These are phyloP conservation scores for Panagrolaimus sp. DNA, from an alignment of 1,140 invertebrate species.

Conservation along the genomic window DNA sequence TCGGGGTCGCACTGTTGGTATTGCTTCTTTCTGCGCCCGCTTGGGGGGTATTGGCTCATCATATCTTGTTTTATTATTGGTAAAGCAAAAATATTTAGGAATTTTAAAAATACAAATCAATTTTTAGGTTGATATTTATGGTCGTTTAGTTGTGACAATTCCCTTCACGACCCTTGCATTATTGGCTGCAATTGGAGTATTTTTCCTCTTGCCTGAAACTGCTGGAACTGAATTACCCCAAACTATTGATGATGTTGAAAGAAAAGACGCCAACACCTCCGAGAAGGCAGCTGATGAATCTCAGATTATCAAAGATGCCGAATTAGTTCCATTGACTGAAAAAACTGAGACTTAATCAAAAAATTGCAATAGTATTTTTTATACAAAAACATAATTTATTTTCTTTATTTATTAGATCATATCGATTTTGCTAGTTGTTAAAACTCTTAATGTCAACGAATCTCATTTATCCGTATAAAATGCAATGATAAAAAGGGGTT, in stretches of 20 bases:
- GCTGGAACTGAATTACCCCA: constrained; percentile 51
- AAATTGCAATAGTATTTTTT: too few relatives aligned
- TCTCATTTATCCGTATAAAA: too few relatives aligned
- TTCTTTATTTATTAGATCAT: too few relatives aligned
- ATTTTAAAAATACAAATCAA: neutral
- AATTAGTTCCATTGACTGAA: too few relatives aligned
- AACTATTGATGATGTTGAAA: constrained; percentile 55
- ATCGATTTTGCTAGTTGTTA: too few relatives aligned
- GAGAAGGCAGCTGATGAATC: too few relatives aligned
- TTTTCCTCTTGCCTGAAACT: constrained; percentile 54
- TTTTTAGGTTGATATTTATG: constrained; percentile 45
- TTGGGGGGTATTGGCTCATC: constrained; percentile 62
- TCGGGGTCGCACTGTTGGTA: constrained; percentile 61
- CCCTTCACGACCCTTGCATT: constrained; percentile 50
- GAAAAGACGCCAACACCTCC: neutral
- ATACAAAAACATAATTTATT: too few relatives aligned
- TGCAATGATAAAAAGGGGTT: too few relatives aligned
- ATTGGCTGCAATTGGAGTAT: constrained; percentile 46
- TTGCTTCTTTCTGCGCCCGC: constrained; percentile 62
- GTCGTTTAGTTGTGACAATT: constrained; percentile 49
- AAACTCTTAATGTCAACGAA: too few relatives aligned
- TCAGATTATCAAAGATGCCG: too few relatives aligned
- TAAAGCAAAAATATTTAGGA: constrained; percentile 14
- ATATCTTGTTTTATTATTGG: constrained; percentile 48
- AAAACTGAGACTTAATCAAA: too few relatives aligned